A percentile compares a stretch with the other conserved stretches of the same genome.
Evolutionary conservation across 2,888 invertebrate species (phyloP).

Genomic region (Caradrina clavipalpis): DNA sequence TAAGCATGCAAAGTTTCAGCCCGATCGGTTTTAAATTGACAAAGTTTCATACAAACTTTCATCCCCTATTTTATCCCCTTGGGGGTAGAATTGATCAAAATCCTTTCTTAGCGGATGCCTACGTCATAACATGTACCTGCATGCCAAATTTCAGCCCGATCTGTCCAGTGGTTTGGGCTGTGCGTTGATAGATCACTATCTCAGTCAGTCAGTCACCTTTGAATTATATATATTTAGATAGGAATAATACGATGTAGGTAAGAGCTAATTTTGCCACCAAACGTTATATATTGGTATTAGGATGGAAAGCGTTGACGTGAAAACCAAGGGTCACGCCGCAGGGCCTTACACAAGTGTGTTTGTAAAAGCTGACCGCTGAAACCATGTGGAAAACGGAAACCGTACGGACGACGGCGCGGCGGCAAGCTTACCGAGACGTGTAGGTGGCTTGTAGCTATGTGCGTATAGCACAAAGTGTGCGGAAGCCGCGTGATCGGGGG

Average conservation of each 20-base stretch:
- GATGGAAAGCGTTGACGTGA: constrained; percentile 39
- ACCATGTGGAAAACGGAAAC: constrained; percentile 69
- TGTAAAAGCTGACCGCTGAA: constrained; percentile 61
- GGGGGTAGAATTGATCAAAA: no score
- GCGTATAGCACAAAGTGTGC: constrained; percentile 57
- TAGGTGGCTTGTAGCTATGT: constrained; percentile 37
- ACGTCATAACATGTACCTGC: no score
- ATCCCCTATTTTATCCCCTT: no score
- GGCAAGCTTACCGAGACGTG: constrained; percentile 45
- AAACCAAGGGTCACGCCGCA: constrained; percentile 43
- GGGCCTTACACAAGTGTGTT: constrained; percentile 46
- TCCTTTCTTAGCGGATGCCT: no score
- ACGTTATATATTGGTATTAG: constrained; percentile 11
- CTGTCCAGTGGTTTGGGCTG: no score
- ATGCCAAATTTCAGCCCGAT: no score
- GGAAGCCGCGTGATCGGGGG: constrained; percentile 72
- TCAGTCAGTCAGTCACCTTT: no score
- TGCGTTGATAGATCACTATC: no score
- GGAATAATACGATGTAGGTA: constrained; percentile 2
- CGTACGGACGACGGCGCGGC: constrained; percentile 29
- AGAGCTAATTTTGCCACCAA: constrained; percentile 13
- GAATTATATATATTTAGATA: no score
- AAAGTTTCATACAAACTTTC: no score
- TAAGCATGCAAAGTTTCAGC: no score
- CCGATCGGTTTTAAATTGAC: no score